These are phyloP conservation scores for Caerostris darwini DNA, from an alignment of 1,140 invertebrate species.

Conservation along the genomic window DNA sequence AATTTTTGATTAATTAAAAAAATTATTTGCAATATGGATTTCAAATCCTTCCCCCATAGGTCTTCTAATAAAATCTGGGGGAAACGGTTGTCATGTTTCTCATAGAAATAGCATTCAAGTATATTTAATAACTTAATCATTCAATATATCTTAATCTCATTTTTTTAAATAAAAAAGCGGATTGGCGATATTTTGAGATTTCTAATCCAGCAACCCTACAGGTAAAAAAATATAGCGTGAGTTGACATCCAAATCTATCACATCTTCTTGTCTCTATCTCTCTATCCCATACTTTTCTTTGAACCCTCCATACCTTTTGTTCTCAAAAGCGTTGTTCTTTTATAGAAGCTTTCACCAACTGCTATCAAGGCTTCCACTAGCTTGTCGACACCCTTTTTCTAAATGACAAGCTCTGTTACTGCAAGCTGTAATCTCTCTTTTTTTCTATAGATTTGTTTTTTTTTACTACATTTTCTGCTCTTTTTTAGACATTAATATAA, in stretches of 20 bases:
- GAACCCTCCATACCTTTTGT: slow-evolving; percentile 26
- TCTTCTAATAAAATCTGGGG: no score
- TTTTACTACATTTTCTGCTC: background rate
- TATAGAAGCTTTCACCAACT: slow-evolving; percentile 56
- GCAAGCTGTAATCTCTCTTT: background rate
- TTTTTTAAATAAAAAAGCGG: no score
- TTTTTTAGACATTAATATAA: no score
- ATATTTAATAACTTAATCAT: background rate
- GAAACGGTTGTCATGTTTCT: no score
- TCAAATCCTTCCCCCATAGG: no score
- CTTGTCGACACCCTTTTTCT: background rate
- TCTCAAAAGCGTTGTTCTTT: slow-evolving; percentile 55
- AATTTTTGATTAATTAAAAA: no score
- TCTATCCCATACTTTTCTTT: background rate
- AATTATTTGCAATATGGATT: no score
- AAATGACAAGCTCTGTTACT: background rate
- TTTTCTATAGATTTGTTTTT: background rate
- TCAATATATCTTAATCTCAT: no score
- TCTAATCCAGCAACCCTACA: background rate
- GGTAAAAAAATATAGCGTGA: slow-evolving; percentile 59
- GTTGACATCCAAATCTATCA: slow-evolving; percentile 51
- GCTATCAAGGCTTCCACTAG: slow-evolving; percentile 33
- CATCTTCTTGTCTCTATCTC: slow-evolving; percentile 68
- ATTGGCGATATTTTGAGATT: background rate
- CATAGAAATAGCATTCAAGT: no score